phyloP scores from a whole-genome alignment of 2,888 invertebrate genomes.

The Melieria picta region DNA sequence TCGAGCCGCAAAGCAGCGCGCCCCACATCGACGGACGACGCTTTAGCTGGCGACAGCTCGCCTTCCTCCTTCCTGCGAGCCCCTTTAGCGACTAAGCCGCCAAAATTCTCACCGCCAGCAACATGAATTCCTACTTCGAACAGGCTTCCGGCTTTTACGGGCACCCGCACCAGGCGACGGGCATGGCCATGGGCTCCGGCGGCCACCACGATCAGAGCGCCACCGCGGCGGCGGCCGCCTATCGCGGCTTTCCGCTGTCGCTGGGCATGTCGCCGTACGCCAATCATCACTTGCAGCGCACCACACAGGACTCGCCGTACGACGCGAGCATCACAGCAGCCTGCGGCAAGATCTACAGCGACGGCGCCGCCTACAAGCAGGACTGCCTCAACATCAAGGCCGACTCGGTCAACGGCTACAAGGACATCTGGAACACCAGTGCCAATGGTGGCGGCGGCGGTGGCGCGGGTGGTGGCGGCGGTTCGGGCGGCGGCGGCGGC shows the following conservation, averaged over 20 bases:
- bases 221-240: constrained; percentile 72
- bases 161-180: constrained; percentile 85
- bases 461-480: constrained; percentile 69
- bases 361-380: constrained; percentile 71
- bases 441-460: constrained; percentile 69
- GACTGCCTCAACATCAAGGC: constrained; percentile 77
- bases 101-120: constrained; percentile 66
- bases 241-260: constrained; percentile 87
- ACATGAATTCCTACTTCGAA: constrained; percentile 96
- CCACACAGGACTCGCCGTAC: constrained; percentile 91
- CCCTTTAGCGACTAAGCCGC: constrained; percentile 51
- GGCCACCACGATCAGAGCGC: constrained; percentile 80
- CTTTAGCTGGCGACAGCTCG: not conserved
- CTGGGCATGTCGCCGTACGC: constrained; percentile 87
- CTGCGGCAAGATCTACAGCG: constrained; percentile 74
- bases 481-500: constrained; percentile 74
- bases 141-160: constrained; percentile 93
- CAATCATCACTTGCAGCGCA: constrained; percentile 80
- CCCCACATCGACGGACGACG: constrained; percentile 20
- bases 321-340: constrained; percentile 90
- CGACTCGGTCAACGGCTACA: constrained; percentile 67
- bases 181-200: constrained; percentile 73
- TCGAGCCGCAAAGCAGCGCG: constrained; percentile 1
- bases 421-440: constrained; percentile 74
- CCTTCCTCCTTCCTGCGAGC: not conserved